Conservation (phyloP, 53 echinoderm and acorn worm species). For the Echinarachnius parma region DNA sequence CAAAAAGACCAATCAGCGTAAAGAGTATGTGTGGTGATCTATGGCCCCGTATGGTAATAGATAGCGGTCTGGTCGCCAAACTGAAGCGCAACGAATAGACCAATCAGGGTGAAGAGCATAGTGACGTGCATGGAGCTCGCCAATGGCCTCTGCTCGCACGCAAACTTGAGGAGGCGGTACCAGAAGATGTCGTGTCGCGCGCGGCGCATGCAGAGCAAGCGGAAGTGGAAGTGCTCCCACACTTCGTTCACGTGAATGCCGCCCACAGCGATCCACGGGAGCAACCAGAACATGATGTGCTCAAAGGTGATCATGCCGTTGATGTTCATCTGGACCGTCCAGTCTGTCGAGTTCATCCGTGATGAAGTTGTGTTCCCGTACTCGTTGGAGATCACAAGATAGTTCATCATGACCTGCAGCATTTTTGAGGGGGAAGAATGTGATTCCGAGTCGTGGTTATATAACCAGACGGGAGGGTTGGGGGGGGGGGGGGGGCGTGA, state of each 20-base stretch:
- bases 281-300: slow-evolving; percentile 38
- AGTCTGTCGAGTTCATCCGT: too few relatives aligned
- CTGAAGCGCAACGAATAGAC: slow-evolving; percentile 36
- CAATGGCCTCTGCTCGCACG: slow-evolving; percentile 35
- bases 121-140: slow-evolving; percentile 1
- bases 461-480: background rate
- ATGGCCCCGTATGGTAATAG: too few relatives aligned
- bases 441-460: background rate
- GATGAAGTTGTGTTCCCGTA: too few relatives aligned
- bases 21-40: too few relatives aligned
- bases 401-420: background rate
- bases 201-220: slow-evolving; percentile 27
- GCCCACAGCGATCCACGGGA: slow-evolving; percentile 49
- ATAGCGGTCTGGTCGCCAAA: slow-evolving; percentile 40
- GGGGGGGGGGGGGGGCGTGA: background rate
- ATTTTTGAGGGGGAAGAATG: background rate
- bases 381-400: background rate
- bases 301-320: slow-evolving; percentile 57
- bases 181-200: slow-evolving; percentile 37
- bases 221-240: slow-evolving; percentile 41
- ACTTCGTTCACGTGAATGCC: slow-evolving; percentile 40
- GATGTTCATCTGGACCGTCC: background rate
- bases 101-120: slow-evolving; percentile 21
- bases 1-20: slow-evolving; percentile 35
- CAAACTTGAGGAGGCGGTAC: slow-evolving; percentile 28